phyloP scores from a whole-genome alignment of 2,113 vertebrate species.

The Chionomys nivalis region DNA sequence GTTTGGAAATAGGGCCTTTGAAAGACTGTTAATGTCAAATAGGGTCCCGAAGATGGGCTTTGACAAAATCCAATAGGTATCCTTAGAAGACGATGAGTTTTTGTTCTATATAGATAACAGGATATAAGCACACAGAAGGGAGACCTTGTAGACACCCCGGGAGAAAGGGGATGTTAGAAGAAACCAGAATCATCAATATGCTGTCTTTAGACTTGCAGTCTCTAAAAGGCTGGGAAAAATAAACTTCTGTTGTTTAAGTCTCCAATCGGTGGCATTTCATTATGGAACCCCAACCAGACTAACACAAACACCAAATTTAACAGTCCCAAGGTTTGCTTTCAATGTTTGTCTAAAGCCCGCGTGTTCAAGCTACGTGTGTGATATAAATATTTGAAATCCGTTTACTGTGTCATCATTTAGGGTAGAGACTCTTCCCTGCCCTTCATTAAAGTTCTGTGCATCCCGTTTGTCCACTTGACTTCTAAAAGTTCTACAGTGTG shows the following conservation, averaged over 20 bases:
- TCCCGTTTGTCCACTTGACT: slow-evolving; percentile 39
- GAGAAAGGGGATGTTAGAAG: neutral
- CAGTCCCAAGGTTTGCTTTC: neutral
- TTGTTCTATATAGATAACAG: neutral
- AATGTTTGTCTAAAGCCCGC: slow-evolving; percentile 10
- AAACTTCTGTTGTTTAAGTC: neutral
- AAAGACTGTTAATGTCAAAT: neutral
- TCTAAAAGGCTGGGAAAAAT: neutral
- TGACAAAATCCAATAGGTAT: neutral
- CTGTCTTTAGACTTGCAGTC: neutral
- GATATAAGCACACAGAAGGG: neutral
- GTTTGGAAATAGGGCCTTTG: neutral
- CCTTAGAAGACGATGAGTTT: neutral
- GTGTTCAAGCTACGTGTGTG: neutral
- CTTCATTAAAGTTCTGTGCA: slow-evolving; percentile 50
- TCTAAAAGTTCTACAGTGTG: slow-evolving; percentile 63
- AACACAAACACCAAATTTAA: neutral
- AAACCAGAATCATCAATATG: neutral
- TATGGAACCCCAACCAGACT: neutral
- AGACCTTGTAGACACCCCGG: neutral
- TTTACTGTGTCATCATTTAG: neutral
- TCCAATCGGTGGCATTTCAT: neutral
- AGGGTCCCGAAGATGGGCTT: too few species aligned
- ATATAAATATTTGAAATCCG: slow-evolving; percentile 15
- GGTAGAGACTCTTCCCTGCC: neutral